Base-by-base conservation (phyloP, 2,113 vertebrate genomes). In the Copsychus sechellarum region DNA sequence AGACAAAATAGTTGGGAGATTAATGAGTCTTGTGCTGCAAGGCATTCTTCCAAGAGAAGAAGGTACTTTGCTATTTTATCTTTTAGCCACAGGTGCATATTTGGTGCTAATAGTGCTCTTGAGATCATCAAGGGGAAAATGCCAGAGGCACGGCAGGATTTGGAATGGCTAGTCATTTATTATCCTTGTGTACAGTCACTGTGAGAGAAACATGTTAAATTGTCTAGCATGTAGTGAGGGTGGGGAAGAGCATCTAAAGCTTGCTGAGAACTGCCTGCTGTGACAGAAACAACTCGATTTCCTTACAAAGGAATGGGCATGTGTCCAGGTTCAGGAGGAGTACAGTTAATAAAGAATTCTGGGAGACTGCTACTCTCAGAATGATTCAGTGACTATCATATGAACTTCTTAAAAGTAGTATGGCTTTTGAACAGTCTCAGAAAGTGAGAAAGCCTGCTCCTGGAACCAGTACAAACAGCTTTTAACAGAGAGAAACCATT, bases 41-140 rank as follows among this genome's bases (percentile, higher is more conserved):
- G 94, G 94, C 93, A 83, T 78, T 86, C 90, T 88, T 96, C 90
- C 94, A 95, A 81, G 71, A 77, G 74, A 86, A 80, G 70, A 92
- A 73, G 58, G 54, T 85, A 61, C 67, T 91, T 89, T 56, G 40
- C 79, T 93, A 8, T 81, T 96, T 96, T 97, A 91, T 96, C 94
- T 97, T 79, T 70, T 83, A 93, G 92, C 90, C 95, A 95, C 93
- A 96, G 94, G 92, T 95, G 92, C 92, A 81, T 95, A 90, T 94
- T 95, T 95, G 94, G 93, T 88, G 92, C 91, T 97, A 95, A 94
- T 90, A 97, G 74, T 83, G 92, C 93, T 93, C 93, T 90, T 78
- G 95, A 96, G 90, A 95, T 96, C 86, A 96, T 95, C 81, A 80
- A 80, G 81, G 77, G 82, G 85, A 78, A 94, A 96, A 95, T 89